phyloP scores from a whole-genome alignment of 2,888 invertebrate species.

The Leucophora obtusa region DNA sequence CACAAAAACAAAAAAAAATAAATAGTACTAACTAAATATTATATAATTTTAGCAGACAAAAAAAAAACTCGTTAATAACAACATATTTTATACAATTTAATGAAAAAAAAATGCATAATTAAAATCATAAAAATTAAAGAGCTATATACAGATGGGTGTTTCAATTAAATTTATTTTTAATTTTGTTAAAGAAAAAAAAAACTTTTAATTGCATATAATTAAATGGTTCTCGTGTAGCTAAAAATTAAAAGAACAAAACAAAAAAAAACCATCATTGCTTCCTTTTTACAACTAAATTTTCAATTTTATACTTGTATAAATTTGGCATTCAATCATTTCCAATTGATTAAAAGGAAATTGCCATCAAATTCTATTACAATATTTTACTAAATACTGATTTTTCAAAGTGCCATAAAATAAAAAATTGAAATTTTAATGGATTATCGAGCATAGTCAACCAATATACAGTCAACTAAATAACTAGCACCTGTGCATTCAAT shows the following conservation, averaged over 20 bases:
- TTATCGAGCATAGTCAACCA: slow-evolving; percentile 3
- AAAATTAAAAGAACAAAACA: too few relatives aligned
- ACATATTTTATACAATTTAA: too few relatives aligned
- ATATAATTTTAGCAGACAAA: too few relatives aligned
- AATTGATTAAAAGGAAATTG: slow-evolving; percentile 53
- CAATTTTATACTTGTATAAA: not conserved
- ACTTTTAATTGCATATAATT: not conserved
- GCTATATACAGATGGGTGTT: not conserved
- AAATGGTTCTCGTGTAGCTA: not conserved
- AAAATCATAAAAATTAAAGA: not conserved
- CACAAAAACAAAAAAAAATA: not conserved
- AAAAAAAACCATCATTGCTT: too few relatives aligned
- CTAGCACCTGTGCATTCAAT: slow-evolving; percentile 40
- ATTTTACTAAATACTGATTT: slow-evolving; percentile 3
- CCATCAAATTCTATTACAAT: slow-evolving; percentile 33
- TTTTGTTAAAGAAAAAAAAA: not conserved
- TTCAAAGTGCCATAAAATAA: not conserved
- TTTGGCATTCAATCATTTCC: slow-evolving; percentile 32
- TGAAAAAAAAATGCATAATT: too few relatives aligned
- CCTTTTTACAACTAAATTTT: not conserved
- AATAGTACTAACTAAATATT: not conserved
- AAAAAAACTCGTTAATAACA: too few relatives aligned
- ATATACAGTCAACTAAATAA: not conserved
- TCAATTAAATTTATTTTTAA: not conserved
- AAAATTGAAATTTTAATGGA: not conserved